Base-by-base conservation (phyloP, 2,113 vertebrate genomes). In the Colaptes auratus region DNA sequence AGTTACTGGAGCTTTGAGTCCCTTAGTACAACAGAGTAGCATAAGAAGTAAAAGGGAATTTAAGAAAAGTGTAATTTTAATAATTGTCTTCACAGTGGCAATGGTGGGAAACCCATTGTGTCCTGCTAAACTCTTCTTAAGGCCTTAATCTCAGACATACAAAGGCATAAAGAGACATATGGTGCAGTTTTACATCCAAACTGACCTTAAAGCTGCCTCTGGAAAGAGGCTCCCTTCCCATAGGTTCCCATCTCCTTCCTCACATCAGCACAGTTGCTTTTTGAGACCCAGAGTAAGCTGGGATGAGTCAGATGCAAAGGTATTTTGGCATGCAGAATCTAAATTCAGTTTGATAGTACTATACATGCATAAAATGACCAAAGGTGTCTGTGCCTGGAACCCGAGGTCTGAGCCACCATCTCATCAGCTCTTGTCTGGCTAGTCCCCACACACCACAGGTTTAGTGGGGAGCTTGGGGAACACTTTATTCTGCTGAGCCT, bases 281-380 rank as follows among this genome's bases (percentile, higher is more conserved):
- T 44, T 53, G 66, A 73, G 36, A 55, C 19, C 55, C 46, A 39
- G 23, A 73, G 50, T 60, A 66, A 91, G 12, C 6, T 20, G 25
- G 44, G 48, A 52, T 60, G 33, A 82, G 33, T 30, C 30, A 78
- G 33, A 69, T 10, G 6, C 31, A 76, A 84, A 76, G 60, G 31
- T 46, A 35, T 42, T n/a, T 20, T 30, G 12, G 20, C 4, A 36
- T 69, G 64, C 33, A 64, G 59, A 74, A 52, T 31, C 31, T 3
- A 72, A 64, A 48, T 64, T 79, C 28, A 46, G 12, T 69, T 70
- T 55, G 76, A 4, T 24, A 56, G 3, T 18, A 42, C 19, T 30
- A 53, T 10, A 25, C 36, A 61, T 76, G 20, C 30, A 33, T 63
- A n/a, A 64, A 89, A 52, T 0, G 0, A 27, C 28, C 0, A 0